These are phyloP conservation scores for Kryptolebias marmoratus DNA, from an alignment of 2,113 vertebrate species.

Conservation along the genomic window DNA sequence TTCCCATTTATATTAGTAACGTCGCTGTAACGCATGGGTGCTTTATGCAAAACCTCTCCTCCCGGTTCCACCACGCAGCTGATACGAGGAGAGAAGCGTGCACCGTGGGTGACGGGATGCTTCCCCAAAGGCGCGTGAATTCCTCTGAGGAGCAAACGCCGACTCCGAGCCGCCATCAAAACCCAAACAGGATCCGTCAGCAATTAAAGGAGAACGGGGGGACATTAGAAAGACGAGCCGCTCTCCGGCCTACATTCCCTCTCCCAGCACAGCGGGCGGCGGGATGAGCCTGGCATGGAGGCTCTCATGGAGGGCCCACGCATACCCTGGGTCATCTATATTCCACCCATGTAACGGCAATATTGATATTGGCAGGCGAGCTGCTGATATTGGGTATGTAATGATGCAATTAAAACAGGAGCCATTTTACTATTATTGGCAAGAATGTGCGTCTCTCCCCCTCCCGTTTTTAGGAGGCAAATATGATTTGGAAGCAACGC, in stretches of 20 bases:
- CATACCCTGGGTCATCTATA: constrained; percentile 84
- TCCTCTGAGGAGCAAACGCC: constrained; percentile 79
- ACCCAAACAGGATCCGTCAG: constrained; percentile 84
- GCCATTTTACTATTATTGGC: constrained; percentile 86
- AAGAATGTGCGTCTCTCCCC: constrained; percentile 60
- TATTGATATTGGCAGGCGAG: constrained; percentile 86
- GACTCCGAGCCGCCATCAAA: constrained; percentile 80
- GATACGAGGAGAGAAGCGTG: constrained; percentile 11
- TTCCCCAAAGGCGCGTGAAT: constrained; percentile 81
- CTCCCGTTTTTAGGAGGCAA: constrained; percentile 79
- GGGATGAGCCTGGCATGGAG: constrained; percentile 75
- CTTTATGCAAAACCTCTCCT: constrained; percentile 36
- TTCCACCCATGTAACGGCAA: constrained; percentile 83
- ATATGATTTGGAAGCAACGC: constrained; percentile 82
- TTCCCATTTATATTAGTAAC: constrained; percentile 42
- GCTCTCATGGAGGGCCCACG: constrained; percentile 77
- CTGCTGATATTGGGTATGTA: constrained; percentile 84
- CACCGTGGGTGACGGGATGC: constrained; percentile 72
- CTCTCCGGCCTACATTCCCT: constrained; percentile 75
- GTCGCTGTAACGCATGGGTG: constrained; percentile 30
- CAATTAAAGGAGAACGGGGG: constrained; percentile 83
- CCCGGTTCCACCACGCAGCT: constrained; percentile 10
- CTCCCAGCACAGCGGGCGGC: constrained; percentile 78
- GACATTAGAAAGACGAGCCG: constrained; percentile 84
- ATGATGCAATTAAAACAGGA: constrained; percentile 86